These are phyloP conservation scores for Bergia puertoricense DNA, from an alignment of 92 coral and sea anemone species.

Conservation along the genomic window DNA sequence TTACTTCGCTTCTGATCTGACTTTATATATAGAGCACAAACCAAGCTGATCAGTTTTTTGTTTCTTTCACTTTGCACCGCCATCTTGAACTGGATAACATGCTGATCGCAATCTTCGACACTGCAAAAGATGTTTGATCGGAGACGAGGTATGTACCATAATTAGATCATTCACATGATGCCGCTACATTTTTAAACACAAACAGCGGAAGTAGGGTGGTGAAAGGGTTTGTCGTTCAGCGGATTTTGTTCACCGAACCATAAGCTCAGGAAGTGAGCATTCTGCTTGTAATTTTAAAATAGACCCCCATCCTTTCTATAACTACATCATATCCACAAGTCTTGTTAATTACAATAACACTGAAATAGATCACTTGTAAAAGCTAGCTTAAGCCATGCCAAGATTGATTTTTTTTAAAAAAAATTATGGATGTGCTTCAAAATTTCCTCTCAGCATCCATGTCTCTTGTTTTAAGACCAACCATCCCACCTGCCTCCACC, in stretches of 20 bases:
- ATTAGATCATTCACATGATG: background rate
- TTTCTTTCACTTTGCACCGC: background rate
- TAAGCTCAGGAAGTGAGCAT: too few species aligned
- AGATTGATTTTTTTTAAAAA: too few species aligned
- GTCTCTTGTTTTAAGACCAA: too few species aligned
- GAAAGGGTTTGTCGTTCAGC: background rate
- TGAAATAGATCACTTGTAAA: too few species aligned
- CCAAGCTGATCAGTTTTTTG: background rate
- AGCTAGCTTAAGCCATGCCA: too few species aligned
- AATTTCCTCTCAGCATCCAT: too few species aligned
- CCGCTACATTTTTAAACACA: background rate
- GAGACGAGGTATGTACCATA: slow-evolving; percentile 78
- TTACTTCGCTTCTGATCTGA: background rate
- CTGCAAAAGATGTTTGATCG: slow-evolving; percentile 76
- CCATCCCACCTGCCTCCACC: too few species aligned
- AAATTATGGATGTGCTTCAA: too few species aligned
- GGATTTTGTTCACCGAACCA: background rate
- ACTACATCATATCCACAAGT: too few species aligned
- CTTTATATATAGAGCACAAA: background rate
- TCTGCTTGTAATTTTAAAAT: too few species aligned
- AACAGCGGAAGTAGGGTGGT: background rate
- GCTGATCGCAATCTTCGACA: slow-evolving; percentile 8
- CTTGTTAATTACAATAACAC: too few species aligned
- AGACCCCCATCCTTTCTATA: too few species aligned
- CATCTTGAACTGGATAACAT: background rate